phyloP scores from a whole-genome alignment of 2,888 invertebrate genomes.

The Hyposoter didymator region DNA sequence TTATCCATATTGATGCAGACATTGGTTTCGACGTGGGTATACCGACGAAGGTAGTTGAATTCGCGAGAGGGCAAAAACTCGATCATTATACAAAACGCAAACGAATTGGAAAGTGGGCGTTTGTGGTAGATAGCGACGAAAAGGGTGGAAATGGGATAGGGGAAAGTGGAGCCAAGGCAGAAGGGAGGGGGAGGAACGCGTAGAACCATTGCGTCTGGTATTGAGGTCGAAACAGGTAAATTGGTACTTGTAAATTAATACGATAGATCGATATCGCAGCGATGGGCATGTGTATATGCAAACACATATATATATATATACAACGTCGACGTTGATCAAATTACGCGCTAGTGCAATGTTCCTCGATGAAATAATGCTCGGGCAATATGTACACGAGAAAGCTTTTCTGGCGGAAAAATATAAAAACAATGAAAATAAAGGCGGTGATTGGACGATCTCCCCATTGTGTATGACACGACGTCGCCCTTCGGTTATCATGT shows the following conservation, averaged over 20 bases:
- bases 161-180: background rate
- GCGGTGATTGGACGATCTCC: background rate
- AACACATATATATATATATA: background rate
- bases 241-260: slow-evolving; percentile 67
- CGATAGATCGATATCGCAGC: slow-evolving; percentile 59
- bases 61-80: slow-evolving; percentile 35
- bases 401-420: slow-evolving; percentile 37
- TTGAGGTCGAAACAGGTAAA: slow-evolving; percentile 34
- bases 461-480: background rate
- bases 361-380: slow-evolving; percentile 47
- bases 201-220: slow-evolving; percentile 31
- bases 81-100: slow-evolving; percentile 34
- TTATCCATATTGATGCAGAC: slow-evolving; percentile 41
- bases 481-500: slow-evolving; percentile 7
- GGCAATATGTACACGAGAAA: slow-evolving; percentile 43
- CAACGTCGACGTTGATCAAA: slow-evolving; percentile 55
- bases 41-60: slow-evolving; percentile 19
- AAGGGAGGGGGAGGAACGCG: background rate
- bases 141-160: background rate
- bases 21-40: slow-evolving; percentile 30
- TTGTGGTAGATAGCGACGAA: slow-evolving; percentile 8
- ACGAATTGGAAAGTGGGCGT: slow-evolving; percentile 30
- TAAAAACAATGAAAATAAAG: slow-evolving; percentile 3
- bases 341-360: slow-evolving; percentile 54
- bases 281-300: background rate